Evolutionary conservation across 2,888 invertebrate species (phyloP).

Genomic region (Tiliacea aurago): DNA sequence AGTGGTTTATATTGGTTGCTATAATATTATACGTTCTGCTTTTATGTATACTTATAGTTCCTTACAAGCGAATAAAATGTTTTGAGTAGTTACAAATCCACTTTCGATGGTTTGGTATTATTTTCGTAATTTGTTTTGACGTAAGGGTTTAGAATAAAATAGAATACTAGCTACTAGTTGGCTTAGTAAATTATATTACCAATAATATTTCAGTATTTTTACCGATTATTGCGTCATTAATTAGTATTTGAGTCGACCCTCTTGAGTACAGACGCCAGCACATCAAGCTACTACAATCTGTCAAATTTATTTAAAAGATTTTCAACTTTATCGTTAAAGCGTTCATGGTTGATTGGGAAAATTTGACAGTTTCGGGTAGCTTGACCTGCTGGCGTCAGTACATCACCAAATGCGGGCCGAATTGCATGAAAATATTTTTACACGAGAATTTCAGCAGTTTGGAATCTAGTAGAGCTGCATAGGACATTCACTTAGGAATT

Average conservation of each 20-base stretch:
- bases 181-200: not conserved
- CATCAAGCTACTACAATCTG: too few relatives aligned
- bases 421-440: not conserved
- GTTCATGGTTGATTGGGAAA: too few relatives aligned
- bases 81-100: conserved; percentile 40
- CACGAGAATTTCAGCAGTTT: not conserved
- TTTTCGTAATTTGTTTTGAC: conserved; percentile 24
- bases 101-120: conserved; percentile 47
- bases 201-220: not conserved
- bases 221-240: not conserved
- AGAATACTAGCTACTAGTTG: too few relatives aligned
- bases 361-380: too few relatives aligned
- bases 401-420: not conserved
- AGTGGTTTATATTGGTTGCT: conserved; percentile 67
- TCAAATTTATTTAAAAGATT: too few relatives aligned
- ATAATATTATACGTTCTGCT: conserved; percentile 48
- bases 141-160: not conserved
- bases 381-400: too few relatives aligned
- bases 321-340: too few relatives aligned
- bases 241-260: not conserved
- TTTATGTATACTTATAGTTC: conserved; percentile 45
- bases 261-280: too few relatives aligned
- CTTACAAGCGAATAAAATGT: conserved; percentile 40
- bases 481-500: not conserved
- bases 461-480: not conserved